phyloP scores from a whole-genome alignment of 2,113 vertebrate genomes.

The Sprattus sprattus region DNA sequence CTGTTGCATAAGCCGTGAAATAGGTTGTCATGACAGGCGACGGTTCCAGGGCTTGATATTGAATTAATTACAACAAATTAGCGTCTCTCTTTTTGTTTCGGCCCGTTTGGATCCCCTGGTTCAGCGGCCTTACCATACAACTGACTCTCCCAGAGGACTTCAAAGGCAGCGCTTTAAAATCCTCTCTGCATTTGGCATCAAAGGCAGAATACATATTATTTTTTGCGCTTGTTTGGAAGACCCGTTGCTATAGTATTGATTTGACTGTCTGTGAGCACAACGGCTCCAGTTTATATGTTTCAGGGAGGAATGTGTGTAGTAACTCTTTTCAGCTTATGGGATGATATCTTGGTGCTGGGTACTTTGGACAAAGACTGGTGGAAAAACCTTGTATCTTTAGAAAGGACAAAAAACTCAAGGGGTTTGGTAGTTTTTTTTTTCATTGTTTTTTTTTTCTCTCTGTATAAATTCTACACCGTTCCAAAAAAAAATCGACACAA shows the following conservation, averaged over 20 bases:
- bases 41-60: background rate
- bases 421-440: slow-evolving; percentile 29
- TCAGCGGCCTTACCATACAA: background rate
- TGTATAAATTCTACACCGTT: slow-evolving; percentile 73
- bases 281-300: background rate
- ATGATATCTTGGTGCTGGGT: background rate
- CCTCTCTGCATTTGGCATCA: slow-evolving; percentile 4
- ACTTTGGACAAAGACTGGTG: background rate
- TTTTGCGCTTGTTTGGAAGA: background rate
- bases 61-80: slow-evolving; percentile 8
- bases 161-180: background rate
- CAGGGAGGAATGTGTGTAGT: background rate
- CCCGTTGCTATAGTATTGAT: background rate
- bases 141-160: background rate
- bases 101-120: background rate
- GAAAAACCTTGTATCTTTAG: background rate
- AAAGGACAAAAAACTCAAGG: slow-evolving; percentile 42
- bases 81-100: background rate
- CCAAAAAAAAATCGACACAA: slow-evolving; percentile 64
- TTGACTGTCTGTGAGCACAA: background rate
- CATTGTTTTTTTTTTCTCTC: slow-evolving; percentile 53
- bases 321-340: background rate
- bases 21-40: background rate
- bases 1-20: slow-evolving; percentile 32
- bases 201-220: background rate